Evolutionary conservation across 1,140 invertebrate species (phyloP), one percentile per base, ranked within the genome.

Genomic region (Halesus radiatus): DNA sequence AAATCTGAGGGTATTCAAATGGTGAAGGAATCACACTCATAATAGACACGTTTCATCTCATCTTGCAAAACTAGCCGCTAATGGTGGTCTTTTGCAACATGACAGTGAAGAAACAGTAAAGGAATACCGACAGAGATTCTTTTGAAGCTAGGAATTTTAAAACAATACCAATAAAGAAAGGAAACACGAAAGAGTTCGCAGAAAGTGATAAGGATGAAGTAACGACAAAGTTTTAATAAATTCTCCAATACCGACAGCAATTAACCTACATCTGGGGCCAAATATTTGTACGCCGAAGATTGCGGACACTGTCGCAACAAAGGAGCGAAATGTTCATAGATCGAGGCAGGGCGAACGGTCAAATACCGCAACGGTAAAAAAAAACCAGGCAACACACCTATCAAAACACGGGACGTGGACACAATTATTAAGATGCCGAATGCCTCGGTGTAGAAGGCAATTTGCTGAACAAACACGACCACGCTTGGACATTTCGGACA

Each of bases 401-500:
- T 64, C 60, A 26, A 26, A 64, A 29, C 60, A 64, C 4, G 23
- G 13, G 23, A 29, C 60, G 60, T 26, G 60, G 23, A 26, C 60
- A 64, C 60, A 64, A 64, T 64, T 64, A 64, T 64, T 64, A 64
- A 26, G 62, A 64, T 26, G 0, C 62, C 22, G 62, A 20, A 23
- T 18, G 56, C 26, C 22, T 32, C 62, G 7, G 62, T 64, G 22
- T n/a, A 16, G 62, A 64, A 26, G 62, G 62, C 62, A 64, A 64
- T 64, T 64, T 32, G 62, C 62, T 64, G 32, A 64, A 26, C 62
- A 64, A 23, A 64, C 62, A 64, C 62, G 62, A 64, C 62, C 62
- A 64, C 26, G 62, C 62, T 26, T n/a, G 16, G 56, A 22, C 37
- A 45, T 45, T 45, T 45, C 37, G 37, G 37, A 10, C 56, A 13